Conservation (phyloP, 1,140 invertebrate genomes). For the Panagrolaimus sp. region DNA sequence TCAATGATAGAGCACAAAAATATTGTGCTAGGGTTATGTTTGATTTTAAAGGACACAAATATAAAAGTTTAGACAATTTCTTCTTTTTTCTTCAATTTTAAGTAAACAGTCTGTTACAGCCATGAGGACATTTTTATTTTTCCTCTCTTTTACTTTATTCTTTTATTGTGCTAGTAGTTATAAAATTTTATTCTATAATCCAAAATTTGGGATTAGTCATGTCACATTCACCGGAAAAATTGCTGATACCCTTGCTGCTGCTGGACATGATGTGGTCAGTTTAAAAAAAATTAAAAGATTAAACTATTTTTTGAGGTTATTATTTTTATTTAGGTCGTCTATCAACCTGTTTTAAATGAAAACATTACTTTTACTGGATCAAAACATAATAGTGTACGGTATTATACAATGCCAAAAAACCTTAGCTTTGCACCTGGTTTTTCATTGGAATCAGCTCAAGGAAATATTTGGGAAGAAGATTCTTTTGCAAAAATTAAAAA, state of each 20-base stretch:
- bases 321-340: constrained; percentile 19
- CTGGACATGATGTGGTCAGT: constrained; percentile 27
- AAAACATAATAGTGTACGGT: neutral
- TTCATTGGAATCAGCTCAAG: neutral
- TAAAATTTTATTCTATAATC: constrained; percentile 26
- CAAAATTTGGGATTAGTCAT: constrained; percentile 26
- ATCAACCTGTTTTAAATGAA: constrained; percentile 21
- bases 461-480: constrained; percentile 5
- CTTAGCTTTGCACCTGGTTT: neutral
- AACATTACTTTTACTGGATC: constrained; percentile 19
- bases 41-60: too few species aligned
- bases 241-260: constrained; percentile 23
- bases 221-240: constrained; percentile 23
- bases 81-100: too few species aligned
- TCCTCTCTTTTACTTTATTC: neutral
- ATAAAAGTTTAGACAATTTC: too few species aligned
- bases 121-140: too few species aligned
- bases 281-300: neutral
- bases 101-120: too few species aligned
- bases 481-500: neutral
- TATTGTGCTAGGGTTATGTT: too few species aligned
- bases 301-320: neutral
- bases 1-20: too few species aligned
- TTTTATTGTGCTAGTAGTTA: neutral
- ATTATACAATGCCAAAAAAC: neutral